These are phyloP conservation scores for Vesta saturnalis DNA, from an alignment of 2,888 invertebrate genomes.

Conservation along the genomic window DNA sequence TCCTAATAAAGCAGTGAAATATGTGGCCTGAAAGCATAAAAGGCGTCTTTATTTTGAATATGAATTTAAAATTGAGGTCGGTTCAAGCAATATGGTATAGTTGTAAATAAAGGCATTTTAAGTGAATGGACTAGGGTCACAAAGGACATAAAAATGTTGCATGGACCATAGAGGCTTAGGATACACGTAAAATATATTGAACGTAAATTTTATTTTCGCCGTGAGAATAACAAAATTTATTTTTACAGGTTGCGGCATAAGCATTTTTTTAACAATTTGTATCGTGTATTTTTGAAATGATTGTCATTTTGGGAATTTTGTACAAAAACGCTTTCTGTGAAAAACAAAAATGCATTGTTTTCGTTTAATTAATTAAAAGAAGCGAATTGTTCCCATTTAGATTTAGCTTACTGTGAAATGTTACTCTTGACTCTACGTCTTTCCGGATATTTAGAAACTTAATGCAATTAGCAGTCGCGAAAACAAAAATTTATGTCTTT, in stretches of 20 bases:
- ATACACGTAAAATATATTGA: slow-evolving; percentile 39
- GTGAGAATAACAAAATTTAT: slow-evolving; percentile 39
- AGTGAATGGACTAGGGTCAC: slow-evolving; percentile 31
- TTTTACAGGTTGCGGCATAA: slow-evolving; percentile 32
- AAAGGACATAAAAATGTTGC: slow-evolving; percentile 38
- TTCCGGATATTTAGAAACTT: slow-evolving; percentile 36
- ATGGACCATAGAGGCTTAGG: slow-evolving; percentile 33
- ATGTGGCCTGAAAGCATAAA: slow-evolving; percentile 17
- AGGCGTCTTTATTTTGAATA: slow-evolving; percentile 21
- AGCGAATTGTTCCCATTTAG: slow-evolving; percentile 29
- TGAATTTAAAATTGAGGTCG: slow-evolving; percentile 22
- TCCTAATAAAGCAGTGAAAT: slow-evolving; percentile 24
- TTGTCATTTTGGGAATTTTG: slow-evolving; percentile 26
- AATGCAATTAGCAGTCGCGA: slow-evolving; percentile 37
- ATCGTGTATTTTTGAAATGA: slow-evolving; percentile 25
- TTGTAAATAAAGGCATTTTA: slow-evolving; percentile 31
- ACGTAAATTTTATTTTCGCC: slow-evolving; percentile 39
- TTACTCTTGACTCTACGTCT: slow-evolving; percentile 31
- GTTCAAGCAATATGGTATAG: slow-evolving; percentile 12
- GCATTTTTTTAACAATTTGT: slow-evolving; percentile 33
- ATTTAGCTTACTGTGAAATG: slow-evolving; percentile 23
- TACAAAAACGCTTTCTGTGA: slow-evolving; percentile 17
- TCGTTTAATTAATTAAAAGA: slow-evolving; percentile 39
- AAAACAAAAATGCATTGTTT: slow-evolving; percentile 20
- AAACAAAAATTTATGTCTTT: slow-evolving; percentile 37